Percentiles rank a stretch among this genome's conserved stretches.
These are phyloP conservation scores for Leistus spinibarbis DNA, from an alignment of 2,888 invertebrate species.

Conservation along the genomic window DNA sequence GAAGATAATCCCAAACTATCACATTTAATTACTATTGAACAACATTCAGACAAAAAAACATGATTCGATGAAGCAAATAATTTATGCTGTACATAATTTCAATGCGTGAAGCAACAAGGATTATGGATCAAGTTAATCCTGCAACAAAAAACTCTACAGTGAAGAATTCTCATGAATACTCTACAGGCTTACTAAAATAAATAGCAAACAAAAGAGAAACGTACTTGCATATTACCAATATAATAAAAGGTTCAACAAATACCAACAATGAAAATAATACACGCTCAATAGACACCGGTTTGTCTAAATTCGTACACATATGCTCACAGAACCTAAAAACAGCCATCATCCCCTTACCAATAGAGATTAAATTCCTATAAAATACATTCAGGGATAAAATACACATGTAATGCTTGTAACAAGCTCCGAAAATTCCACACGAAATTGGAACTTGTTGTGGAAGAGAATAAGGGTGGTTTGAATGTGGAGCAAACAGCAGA, in stretches of 20 bases:
- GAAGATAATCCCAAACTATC: slow-evolving; percentile 1
- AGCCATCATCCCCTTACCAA: not conserved
- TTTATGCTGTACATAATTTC: slow-evolving; percentile 32
- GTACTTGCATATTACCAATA: slow-evolving; percentile 57
- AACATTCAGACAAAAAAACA: slow-evolving; percentile 13
- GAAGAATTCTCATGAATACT: slow-evolving; percentile 56
- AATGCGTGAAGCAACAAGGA: slow-evolving; percentile 35
- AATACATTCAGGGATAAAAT: slow-evolving; percentile 13
- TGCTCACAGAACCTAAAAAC: not conserved
- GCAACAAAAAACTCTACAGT: slow-evolving; percentile 42
- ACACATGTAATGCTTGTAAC: slow-evolving; percentile 29
- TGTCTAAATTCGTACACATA: not conserved
- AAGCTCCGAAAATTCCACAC: slow-evolving; percentile 6
- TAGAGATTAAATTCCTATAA: not conserved
- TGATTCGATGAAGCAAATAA: slow-evolving; percentile 23
- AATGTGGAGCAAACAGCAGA: slow-evolving; percentile 45
- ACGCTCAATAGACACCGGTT: slow-evolving; percentile 57
- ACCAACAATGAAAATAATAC: slow-evolving; percentile 59
- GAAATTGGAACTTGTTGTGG: not conserved
- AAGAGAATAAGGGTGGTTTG: not conserved
- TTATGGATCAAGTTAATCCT: slow-evolving; percentile 36
- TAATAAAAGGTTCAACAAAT: slow-evolving; percentile 58
- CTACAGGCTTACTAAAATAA: slow-evolving; percentile 58
- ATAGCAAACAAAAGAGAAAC: slow-evolving; percentile 55
- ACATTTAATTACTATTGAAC: slow-evolving; percentile 29